phyloP scores from a whole-genome alignment of 2,113 vertebrate species.

The Vicugna pacos region DNA sequence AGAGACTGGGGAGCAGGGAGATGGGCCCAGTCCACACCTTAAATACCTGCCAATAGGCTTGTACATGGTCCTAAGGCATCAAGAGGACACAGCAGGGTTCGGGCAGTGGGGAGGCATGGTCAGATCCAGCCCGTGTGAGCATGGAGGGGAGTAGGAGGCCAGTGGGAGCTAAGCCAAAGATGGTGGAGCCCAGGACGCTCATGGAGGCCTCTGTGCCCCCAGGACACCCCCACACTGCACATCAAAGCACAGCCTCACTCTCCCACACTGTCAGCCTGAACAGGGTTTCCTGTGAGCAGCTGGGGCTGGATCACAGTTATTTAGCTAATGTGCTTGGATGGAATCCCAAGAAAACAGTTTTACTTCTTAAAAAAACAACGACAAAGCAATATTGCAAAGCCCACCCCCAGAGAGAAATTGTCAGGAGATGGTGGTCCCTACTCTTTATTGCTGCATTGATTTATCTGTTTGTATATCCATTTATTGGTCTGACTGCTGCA shows the following conservation, averaged over 20 bases:
- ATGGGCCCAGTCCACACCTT: not conserved
- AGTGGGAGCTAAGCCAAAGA: not conserved
- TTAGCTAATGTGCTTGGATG: slow-evolving; percentile 75
- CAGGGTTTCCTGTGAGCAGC: slow-evolving; percentile 52
- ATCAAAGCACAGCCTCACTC: not conserved
- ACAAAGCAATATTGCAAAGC: slow-evolving; percentile 45
- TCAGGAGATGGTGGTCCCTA: not conserved
- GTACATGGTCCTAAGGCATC: not conserved
- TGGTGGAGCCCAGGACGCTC: not conserved
- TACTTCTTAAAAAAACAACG: slow-evolving; percentile 49
- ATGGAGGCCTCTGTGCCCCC: not conserved
- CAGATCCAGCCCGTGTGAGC: accelerated
- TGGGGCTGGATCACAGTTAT: slow-evolving; percentile 24
- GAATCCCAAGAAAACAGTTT: slow-evolving; percentile 71
- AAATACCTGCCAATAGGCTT: not conserved
- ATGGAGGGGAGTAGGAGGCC: not conserved
- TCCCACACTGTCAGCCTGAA: slow-evolving; percentile 28
- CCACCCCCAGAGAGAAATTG: slow-evolving; percentile 34
- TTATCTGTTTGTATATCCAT: slow-evolving; percentile 53
- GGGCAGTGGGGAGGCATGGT: not conserved
- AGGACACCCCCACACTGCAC: not conserved
- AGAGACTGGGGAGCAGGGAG: not conserved
- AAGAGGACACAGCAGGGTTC: not conserved
- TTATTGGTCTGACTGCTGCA: not conserved
- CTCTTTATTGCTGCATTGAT: not conserved